Evolutionary conservation across 2,113 vertebrate species (phyloP), one percentile per base, ranked within the genome.

Genomic region (Cepphus grylle): DNA sequence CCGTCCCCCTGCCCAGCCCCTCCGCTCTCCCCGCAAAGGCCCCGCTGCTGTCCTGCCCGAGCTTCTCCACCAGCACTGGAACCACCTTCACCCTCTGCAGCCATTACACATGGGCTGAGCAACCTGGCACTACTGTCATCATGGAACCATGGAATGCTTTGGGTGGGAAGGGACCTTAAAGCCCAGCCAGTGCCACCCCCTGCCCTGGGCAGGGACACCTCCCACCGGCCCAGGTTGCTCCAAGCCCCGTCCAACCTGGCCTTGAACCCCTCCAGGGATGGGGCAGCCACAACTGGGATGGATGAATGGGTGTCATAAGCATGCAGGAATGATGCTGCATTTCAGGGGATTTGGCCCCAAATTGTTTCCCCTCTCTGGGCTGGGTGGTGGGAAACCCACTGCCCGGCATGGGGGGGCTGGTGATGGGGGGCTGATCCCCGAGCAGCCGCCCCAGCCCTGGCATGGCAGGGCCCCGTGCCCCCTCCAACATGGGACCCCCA

Each of bases 301-400:
- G 47, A 49, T 22, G 9, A 20, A 20, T 0, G 2, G 47, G 7
- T 21, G 22, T 8, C 40, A 29, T 1, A 14, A 29, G 32, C 15
- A 8, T 6, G 8, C 13, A 6, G 84, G 27, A 22, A 11, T 12
- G 53, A 12, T 9, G 36, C 13, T 61, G 63, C 1, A 1, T 47
- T 29, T 63, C 42, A 5, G 49, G 65, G 70, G 8, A 40, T 38
- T 53, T 2, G 43, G 42, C 38, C 72, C 42, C 61, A 30, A 0
- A 11, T 6, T 5, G 4, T 8, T 63, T 69, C 40, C 45, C 20
- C 0, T 8, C 61, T n/a, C 26, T 20, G 9, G 56, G 69, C 25
- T 9, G 38, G 36, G 18, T 62, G 2, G 5, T 0, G 5, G 67
- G 49, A 29, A 20, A 6, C 4, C 12, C 0, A 1, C 34, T 27